Evolutionary conservation across 2,113 vertebrate species (phyloP), one percentile per base, ranked within the genome.

Genomic region (Danio rerio): DNA sequence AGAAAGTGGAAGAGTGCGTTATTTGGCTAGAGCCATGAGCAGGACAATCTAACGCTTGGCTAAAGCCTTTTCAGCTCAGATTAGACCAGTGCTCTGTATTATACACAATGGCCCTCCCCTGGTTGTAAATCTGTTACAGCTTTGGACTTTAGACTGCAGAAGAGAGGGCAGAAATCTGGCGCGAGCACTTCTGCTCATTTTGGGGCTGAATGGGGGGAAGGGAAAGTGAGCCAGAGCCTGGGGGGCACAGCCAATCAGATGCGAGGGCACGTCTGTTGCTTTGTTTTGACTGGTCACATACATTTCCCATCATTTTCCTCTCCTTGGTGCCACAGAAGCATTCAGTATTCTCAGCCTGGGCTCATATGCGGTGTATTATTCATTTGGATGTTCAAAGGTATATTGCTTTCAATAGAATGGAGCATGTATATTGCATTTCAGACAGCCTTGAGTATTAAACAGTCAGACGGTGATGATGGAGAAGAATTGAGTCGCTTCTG

Each of bases 101-200:
- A 83, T 77, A 83, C 81, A 79, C 66, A 81, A 83, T 71, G 56
- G 52, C 76, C 61, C 79, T 70, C 68, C 42, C 53, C 3, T 52
- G 71, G 80, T 82, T 83, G 84, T 86, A 86, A 83, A 87, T 84
- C 83, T 88, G 81, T 83, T 75, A 86, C 73, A 58, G 80, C 76
- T 78, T 84, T 73, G 80, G 79, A 88, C 81, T 85, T 87, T 84
- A 81, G 77, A 87, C 82, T 81, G n/a, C 71, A 20, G 69, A 47
- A 86, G 40, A 76, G 74, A 73, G 69, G 79, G 59, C 75, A 76
- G 52, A 79, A 86, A 84, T 78, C 65, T 78, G 49, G 78, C 16
- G 1, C 15, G 21, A 77, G 65, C 69, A 45, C 52, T 77, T 53
- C 21, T 56, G 53, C 66, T 83, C 55, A 56, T 61, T 76, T 80